Percentiles rank a stretch among this genome's conserved stretches.
These are phyloP conservation scores for Empis stercorea DNA, from an alignment of 2,888 invertebrate species.

Conservation along the genomic window DNA sequence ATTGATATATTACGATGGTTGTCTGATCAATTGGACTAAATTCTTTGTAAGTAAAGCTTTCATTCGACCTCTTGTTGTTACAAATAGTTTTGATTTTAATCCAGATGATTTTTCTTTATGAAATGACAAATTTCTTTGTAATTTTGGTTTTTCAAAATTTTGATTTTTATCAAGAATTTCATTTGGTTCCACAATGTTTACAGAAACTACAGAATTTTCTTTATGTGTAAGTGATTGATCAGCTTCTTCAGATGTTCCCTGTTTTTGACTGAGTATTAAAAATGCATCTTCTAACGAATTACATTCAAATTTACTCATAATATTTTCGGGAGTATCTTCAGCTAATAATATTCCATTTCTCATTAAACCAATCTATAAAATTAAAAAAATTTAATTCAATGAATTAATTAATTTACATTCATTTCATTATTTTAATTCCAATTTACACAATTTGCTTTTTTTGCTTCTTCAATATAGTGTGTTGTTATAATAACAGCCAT, in stretches of 20 bases:
- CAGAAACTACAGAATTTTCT: background rate
- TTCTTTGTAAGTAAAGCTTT: slow-evolving; percentile 59
- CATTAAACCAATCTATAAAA: slow-evolving; percentile 71
- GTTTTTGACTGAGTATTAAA: slow-evolving; percentile 55
- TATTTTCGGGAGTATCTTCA: slow-evolving; percentile 64
- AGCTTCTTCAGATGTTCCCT: slow-evolving; percentile 31
- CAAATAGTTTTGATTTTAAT: slow-evolving; percentile 22
- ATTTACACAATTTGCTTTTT: slow-evolving; percentile 62
- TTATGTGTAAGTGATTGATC: background rate
- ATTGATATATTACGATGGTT: slow-evolving; percentile 56
- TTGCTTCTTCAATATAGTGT: slow-evolving; percentile 89
- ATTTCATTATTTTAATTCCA: too few relatives aligned
- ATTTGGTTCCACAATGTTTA: slow-evolving; percentile 21
- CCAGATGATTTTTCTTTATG: slow-evolving; percentile 10
- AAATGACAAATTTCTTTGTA: slow-evolving; percentile 5
- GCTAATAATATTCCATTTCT: slow-evolving; percentile 73
- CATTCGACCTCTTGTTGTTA: slow-evolving; percentile 37
- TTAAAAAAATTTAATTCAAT: background rate
- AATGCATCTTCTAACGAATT: slow-evolving; percentile 79
- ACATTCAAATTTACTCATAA: slow-evolving; percentile 56
- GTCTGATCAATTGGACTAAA: slow-evolving; percentile 52
- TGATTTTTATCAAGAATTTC: slow-evolving; percentile 15
- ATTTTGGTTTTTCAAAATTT: slow-evolving; percentile 15
- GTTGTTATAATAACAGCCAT: slow-evolving; percentile 84
- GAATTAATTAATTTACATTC: background rate